phyloP scores from a whole-genome alignment of 1,140 invertebrate species.

The Drosophila seguyi region DNA sequence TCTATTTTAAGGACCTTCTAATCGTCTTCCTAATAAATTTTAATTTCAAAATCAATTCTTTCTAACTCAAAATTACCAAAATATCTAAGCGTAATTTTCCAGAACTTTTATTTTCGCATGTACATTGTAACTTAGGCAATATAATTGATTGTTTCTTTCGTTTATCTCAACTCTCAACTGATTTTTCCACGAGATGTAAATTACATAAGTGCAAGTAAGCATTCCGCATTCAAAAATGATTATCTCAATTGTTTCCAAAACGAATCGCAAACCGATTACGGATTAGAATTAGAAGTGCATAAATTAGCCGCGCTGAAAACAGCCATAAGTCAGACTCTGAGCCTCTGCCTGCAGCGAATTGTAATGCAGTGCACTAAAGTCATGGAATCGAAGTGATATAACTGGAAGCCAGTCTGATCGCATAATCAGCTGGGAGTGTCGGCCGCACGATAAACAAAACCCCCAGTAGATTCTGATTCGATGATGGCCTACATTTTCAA shows the following conservation, averaged over 20 bases:
- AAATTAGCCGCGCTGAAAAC: slow-evolving; percentile 18
- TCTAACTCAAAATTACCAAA: neutral
- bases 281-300: slow-evolving; percentile 16
- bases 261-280: slow-evolving; percentile 22
- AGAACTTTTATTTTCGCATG: neutral
- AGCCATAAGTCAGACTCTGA: slow-evolving; percentile 4
- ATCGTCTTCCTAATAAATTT: neutral
- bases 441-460: slow-evolving; percentile 23
- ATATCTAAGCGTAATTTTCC: neutral
- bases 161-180: slow-evolving; percentile 2
- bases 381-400: slow-evolving; percentile 37
- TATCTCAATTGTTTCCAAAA: slow-evolving; percentile 5
- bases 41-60: neutral
- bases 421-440: slow-evolving; percentile 11
- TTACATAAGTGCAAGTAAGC: slow-evolving; percentile 8
- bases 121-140: neutral
- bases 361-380: slow-evolving; percentile 19
- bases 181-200: neutral
- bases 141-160: neutral
- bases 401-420: slow-evolving; percentile 11
- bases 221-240: slow-evolving; percentile 24
- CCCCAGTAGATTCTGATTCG: slow-evolving; percentile 16
- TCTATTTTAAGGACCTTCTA: neutral
- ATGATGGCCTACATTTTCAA: slow-evolving; percentile 48
- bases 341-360: neutral